Percentiles rank a stretch among this genome's conserved stretches.
phyloP scores from a whole-genome alignment of 2,797 vertebrate species.

The Mormyrops boulengeri region DNA sequence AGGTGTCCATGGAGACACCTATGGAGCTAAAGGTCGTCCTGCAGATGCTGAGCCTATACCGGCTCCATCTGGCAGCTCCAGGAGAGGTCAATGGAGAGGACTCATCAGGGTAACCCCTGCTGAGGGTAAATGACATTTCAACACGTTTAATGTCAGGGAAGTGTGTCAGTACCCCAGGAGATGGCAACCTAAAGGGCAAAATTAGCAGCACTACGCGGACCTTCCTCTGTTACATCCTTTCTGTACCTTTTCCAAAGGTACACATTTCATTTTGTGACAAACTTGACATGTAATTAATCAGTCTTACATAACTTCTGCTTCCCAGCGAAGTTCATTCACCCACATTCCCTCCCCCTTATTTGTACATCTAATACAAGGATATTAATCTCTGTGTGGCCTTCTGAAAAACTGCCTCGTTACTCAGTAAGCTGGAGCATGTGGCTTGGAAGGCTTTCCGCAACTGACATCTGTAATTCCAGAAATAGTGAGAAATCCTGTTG shows the following conservation, averaged over 20 bases:
- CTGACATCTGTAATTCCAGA: constrained; percentile 12
- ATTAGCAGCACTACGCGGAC: neutral
- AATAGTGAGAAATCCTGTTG: neutral
- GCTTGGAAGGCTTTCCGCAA: neutral
- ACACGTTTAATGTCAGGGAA: constrained; percentile 1
- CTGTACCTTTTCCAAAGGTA: neutral
- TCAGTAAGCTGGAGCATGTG: neutral
- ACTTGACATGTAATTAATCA: neutral
- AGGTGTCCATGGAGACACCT: neutral
- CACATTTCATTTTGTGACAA: neutral
- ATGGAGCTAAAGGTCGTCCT: neutral
- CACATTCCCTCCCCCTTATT: neutral
- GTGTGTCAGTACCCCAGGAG: neutral
- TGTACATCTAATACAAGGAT: neutral
- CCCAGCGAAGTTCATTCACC: neutral
- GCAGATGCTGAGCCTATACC: neutral
- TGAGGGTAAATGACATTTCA: neutral
- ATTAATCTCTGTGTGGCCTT: neutral
- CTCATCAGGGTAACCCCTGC: neutral
- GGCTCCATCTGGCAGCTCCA: neutral
- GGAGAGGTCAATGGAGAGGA: neutral
- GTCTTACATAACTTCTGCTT: neutral
- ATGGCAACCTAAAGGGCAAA: constrained; percentile 2
- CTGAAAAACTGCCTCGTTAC: neutral
- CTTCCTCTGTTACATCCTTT: neutral